These are phyloP conservation scores for Capricornis sumatraensis DNA, from an alignment of 2,113 vertebrate genomes.

Conservation along the genomic window DNA sequence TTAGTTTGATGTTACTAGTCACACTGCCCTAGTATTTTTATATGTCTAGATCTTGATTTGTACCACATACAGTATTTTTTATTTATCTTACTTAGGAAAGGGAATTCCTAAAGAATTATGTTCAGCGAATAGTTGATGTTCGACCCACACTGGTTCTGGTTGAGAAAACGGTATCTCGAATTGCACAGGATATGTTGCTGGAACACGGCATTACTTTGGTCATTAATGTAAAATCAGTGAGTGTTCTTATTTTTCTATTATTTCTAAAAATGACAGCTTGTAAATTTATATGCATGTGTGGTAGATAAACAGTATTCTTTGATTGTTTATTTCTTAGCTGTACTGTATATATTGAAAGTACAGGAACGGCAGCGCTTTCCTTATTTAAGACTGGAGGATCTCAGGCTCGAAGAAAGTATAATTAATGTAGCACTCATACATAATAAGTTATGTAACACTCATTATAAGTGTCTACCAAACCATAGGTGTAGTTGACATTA, in stretches of 20 bases:
- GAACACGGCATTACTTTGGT: slow-evolving; percentile 97
- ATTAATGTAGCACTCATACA: background rate
- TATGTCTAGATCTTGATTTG: background rate
- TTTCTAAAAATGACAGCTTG: background rate
- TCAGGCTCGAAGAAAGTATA: background rate
- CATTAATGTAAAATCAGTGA: slow-evolving; percentile 97
- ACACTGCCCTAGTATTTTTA: slow-evolving; percentile 26
- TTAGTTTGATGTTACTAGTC: background rate
- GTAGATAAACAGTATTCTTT: background rate
- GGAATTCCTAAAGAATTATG: slow-evolving; percentile 98
- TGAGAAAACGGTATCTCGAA: slow-evolving; percentile 98
- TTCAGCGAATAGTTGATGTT: slow-evolving; percentile 95
- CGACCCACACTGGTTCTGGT: slow-evolving; percentile 96
- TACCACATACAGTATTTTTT: slow-evolving; percentile 2
- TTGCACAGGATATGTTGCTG: slow-evolving; percentile 97
- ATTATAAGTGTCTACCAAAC: background rate
- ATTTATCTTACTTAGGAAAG: slow-evolving; percentile 85
- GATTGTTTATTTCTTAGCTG: background rate
- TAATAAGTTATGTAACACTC: background rate
- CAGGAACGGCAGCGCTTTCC: background rate
- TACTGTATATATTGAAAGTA: background rate
- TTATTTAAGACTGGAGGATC: background rate
- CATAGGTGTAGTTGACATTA: background rate
- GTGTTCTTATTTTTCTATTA: slow-evolving; percentile 62
- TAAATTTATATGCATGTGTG: background rate